Conservation (phyloP, 2,888 invertebrate species). For the Lasius fuliginosus region DNA sequence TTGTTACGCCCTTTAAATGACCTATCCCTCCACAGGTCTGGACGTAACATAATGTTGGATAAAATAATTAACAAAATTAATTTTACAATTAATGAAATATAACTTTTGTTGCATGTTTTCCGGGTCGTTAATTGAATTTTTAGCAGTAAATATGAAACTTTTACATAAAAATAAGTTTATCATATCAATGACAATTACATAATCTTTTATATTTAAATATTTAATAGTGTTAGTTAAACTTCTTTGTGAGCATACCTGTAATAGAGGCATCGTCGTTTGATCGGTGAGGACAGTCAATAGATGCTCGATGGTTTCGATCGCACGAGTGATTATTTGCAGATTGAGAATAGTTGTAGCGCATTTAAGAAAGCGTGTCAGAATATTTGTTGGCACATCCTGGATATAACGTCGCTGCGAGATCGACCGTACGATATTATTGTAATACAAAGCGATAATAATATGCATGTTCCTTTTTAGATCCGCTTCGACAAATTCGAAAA, state of each 20-base stretch:
- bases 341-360: conserved; percentile 77
- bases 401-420: conserved; percentile 77
- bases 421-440: conserved; percentile 76
- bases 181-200: background rate
- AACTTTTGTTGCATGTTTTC: too few relatives aligned
- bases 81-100: too few relatives aligned
- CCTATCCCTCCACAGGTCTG: too few relatives aligned
- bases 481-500: conserved; percentile 72
- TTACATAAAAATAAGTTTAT: background rate
- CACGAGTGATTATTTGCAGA: conserved; percentile 76
- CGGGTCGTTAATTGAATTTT: too few relatives aligned
- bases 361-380: conserved; percentile 72
- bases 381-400: conserved; percentile 69
- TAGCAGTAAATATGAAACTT: background rate
- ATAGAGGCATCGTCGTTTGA: conserved; percentile 71
- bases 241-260: conserved; percentile 72
- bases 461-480: conserved; percentile 75
- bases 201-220: background rate
- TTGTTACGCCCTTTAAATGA: too few relatives aligned
- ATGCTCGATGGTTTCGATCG: conserved; percentile 78
- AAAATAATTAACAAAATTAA: too few relatives aligned
- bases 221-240: background rate
- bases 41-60: too few relatives aligned
- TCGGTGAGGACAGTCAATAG: conserved; percentile 75
- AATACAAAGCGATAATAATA: conserved; percentile 74